Evolutionary conservation across 1,140 invertebrate genomes (phyloP).

Genomic region (Penaeus indicus): DNA sequence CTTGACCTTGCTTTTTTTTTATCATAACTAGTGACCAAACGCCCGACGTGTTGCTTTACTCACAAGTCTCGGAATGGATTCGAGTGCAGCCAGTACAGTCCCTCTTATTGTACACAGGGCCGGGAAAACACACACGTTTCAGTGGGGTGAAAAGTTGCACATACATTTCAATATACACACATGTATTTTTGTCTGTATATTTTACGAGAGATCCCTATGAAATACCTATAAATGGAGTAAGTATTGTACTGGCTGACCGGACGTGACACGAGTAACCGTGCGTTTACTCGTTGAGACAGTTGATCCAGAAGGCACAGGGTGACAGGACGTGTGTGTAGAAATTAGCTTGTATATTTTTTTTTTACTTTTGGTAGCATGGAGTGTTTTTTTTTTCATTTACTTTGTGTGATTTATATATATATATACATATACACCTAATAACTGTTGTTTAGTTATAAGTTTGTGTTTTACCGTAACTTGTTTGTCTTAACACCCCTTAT

Average conservation of each 20-base stretch:
- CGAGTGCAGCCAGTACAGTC: no score
- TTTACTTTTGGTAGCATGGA: no score
- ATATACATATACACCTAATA: conserved; percentile 40
- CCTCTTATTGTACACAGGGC: no score
- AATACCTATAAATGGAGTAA: no score
- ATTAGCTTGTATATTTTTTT: background rate
- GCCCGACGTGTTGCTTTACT: conserved; percentile 36
- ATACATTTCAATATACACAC: no score
- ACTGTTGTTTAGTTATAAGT: conserved; percentile 15
- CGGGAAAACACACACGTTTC: no score
- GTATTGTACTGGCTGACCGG: no score
- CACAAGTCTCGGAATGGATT: no score
- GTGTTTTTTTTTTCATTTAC: background rate
- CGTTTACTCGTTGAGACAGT: background rate
- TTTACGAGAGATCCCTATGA: no score
- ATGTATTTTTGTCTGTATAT: no score
- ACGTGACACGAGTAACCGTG: background rate
- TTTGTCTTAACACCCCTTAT: conserved; percentile 29
- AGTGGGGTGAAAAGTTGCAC: no score
- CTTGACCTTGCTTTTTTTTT: conserved; percentile 49
- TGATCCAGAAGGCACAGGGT: background rate
- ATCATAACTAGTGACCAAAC: conserved; percentile 52
- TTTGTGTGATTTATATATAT: conserved; percentile 11
- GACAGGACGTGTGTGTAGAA: background rate
- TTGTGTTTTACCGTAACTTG: background rate